Evolutionary conservation across 1,140 invertebrate genomes (phyloP).

Genomic region (Diploscapter pachys): DNA sequence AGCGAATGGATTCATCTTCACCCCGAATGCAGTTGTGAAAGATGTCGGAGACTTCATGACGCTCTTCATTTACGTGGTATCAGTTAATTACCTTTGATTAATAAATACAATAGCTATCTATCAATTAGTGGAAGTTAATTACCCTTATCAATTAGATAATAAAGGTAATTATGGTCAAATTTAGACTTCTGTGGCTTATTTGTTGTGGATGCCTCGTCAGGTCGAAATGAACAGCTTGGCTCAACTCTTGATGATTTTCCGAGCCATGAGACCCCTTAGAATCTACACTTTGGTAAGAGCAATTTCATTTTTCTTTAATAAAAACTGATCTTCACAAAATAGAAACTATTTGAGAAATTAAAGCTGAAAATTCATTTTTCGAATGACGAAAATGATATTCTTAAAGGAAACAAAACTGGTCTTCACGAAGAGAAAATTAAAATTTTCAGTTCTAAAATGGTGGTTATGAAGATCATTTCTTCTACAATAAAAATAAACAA

Average conservation of each 20-base stretch:
- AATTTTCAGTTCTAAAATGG: too few species aligned
- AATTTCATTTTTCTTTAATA: too few species aligned
- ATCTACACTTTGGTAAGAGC: conserved; percentile 81
- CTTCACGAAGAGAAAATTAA: too few species aligned
- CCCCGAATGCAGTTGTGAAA: conserved; percentile 89
- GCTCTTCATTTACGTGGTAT: conserved; percentile 92
- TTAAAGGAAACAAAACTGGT: too few species aligned
- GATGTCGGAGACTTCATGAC: conserved; percentile 93
- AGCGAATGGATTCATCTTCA: conserved; percentile 96
- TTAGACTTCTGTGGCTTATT: conserved; percentile 84
- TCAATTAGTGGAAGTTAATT: too few species aligned
- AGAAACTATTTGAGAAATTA: too few species aligned
- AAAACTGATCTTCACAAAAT: too few species aligned
- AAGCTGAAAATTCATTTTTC: too few species aligned
- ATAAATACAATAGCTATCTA: conserved; percentile 1
- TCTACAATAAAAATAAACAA: too few species aligned
- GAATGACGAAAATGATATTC: too few species aligned
- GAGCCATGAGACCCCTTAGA: conserved; percentile 87
- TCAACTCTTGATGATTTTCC: conserved; percentile 89
- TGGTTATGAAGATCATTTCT: too few species aligned
- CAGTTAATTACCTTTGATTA: background rate
- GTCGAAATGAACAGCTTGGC: conserved; percentile 86
- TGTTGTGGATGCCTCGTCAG: conserved; percentile 89
- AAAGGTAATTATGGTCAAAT: conserved; percentile 18
- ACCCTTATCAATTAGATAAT: too few species aligned